Percentiles rank a stretch among this genome's conserved stretches.
phyloP scores from a whole-genome alignment of 2,888 invertebrate species.

The Sipha maydis region DNA sequence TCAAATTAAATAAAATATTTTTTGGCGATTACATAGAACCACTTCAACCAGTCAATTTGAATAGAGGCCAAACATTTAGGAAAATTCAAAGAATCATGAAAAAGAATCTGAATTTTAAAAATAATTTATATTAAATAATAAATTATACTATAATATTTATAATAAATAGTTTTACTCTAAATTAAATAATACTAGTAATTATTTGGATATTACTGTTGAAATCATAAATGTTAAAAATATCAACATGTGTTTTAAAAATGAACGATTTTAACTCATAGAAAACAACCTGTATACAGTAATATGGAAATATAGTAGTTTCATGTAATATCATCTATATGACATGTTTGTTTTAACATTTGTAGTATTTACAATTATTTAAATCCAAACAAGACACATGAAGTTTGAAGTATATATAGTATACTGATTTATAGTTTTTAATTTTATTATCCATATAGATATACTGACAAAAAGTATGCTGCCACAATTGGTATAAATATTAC shows the following conservation, averaged over 20 bases:
- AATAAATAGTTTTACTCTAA: neutral
- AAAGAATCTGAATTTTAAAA: neutral
- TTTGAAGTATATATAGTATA: too few relatives aligned
- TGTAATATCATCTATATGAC: neutral
- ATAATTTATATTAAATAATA: neutral
- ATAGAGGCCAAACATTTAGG: neutral
- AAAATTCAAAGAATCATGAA: neutral
- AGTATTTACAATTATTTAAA: too few relatives aligned
- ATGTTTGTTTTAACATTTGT: too few relatives aligned
- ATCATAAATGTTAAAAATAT: neutral
- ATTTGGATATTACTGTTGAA: neutral
- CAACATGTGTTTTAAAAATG: neutral
- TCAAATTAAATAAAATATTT: conserved; percentile 1
- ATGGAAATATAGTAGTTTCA: neutral
- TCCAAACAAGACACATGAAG: too few relatives aligned
- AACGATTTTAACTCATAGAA: neutral
- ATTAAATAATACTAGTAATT: neutral
- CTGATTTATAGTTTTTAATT: too few relatives aligned
- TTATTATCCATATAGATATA: too few relatives aligned
- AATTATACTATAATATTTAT: neutral
- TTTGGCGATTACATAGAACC: conserved; percentile 8
- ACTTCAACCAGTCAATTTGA: conserved; percentile 13
- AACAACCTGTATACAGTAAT: neutral
- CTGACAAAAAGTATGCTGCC: too few relatives aligned
- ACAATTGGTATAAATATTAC: too few relatives aligned